Evolutionary conservation across 2,888 invertebrate genomes (phyloP).

Genomic region (Aspidiotus rigidus): DNA sequence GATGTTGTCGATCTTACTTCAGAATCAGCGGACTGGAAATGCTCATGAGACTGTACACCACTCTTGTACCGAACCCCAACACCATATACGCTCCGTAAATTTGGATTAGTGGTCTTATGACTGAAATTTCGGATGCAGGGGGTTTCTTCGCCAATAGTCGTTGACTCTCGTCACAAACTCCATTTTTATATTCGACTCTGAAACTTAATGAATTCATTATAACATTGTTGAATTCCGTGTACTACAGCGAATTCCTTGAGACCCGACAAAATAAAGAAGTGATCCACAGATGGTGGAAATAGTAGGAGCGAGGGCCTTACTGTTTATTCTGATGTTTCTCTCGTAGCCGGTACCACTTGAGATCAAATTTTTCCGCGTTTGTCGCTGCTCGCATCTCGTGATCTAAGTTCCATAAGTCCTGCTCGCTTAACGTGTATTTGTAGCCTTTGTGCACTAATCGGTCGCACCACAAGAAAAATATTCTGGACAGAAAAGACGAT

Average conservation of each 20-base stretch:
- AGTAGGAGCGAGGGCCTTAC: no score
- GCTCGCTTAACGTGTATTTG: constrained; percentile 65
- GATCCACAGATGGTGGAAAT: no score
- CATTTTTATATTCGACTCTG: no score
- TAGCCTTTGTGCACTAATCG: constrained; percentile 74
- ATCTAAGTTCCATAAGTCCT: constrained; percentile 85
- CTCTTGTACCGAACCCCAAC: constrained; percentile 49
- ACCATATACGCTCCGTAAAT: no score
- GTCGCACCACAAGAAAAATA: constrained; percentile 89
- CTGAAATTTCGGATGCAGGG: no score
- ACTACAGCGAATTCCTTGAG: no score
- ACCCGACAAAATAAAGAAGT: no score
- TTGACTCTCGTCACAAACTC: no score
- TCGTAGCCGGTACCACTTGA: constrained; percentile 63
- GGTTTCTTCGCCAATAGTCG: no score
- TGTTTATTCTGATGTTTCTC: constrained; percentile 1
- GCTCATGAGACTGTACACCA: constrained; percentile 70
- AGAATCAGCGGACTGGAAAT: constrained; percentile 86
- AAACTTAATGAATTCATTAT: no score
- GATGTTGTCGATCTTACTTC: constrained; percentile 50
- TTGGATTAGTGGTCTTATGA: no score
- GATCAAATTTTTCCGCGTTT: constrained; percentile 73
- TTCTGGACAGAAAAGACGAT: constrained; percentile 74
- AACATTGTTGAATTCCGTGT: no score
- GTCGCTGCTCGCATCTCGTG: constrained; percentile 67